Percentiles rank a stretch among this genome's conserved stretches.
These are phyloP conservation scores for Ochropacha duplaris DNA, from an alignment of 2,888 invertebrate species.

Conservation along the genomic window DNA sequence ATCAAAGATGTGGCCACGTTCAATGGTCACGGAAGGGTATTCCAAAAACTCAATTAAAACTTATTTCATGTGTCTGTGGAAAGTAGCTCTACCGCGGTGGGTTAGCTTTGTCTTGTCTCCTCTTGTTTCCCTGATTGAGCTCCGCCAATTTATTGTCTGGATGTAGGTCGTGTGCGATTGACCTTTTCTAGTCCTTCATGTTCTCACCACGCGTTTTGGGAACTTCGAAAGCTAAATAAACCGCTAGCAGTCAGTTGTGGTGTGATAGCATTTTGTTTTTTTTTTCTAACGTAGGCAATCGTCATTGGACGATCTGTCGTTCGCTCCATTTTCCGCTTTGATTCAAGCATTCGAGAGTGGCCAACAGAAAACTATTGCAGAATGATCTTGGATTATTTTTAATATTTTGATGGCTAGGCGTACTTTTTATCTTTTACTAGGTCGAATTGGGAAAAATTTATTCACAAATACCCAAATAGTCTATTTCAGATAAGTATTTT, in stretches of 20 bases:
- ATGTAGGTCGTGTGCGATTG: slow-evolving; percentile 10
- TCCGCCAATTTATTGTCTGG: slow-evolving; percentile 6
- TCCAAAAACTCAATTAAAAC: slow-evolving; percentile 71
- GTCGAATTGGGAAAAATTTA: too few species aligned
- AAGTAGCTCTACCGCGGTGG: slow-evolving; percentile 19
- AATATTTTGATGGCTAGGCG: background rate
- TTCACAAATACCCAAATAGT: too few species aligned
- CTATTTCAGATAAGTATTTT: too few species aligned
- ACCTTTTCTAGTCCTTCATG: slow-evolving; percentile 21
- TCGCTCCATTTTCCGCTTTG: background rate
- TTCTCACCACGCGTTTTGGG: slow-evolving; percentile 22
- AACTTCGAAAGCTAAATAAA: slow-evolving; percentile 23
- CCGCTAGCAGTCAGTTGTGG: slow-evolving; percentile 9
- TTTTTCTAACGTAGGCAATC: slow-evolving; percentile 7
- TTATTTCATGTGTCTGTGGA: slow-evolving; percentile 49
- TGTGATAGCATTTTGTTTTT: slow-evolving; percentile 27
- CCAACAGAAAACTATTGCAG: background rate
- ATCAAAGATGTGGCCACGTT: slow-evolving; percentile 25
- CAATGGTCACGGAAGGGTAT: slow-evolving; percentile 43
- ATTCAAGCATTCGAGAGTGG: background rate
- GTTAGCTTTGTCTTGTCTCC: slow-evolving; percentile 28
- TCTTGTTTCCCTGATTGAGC: slow-evolving; percentile 1
- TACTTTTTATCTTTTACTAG: background rate
- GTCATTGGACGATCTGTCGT: background rate
- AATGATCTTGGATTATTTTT: background rate